Evolutionary conservation across 2,888 invertebrate species (phyloP).

Genomic region (Bugula neritina): DNA sequence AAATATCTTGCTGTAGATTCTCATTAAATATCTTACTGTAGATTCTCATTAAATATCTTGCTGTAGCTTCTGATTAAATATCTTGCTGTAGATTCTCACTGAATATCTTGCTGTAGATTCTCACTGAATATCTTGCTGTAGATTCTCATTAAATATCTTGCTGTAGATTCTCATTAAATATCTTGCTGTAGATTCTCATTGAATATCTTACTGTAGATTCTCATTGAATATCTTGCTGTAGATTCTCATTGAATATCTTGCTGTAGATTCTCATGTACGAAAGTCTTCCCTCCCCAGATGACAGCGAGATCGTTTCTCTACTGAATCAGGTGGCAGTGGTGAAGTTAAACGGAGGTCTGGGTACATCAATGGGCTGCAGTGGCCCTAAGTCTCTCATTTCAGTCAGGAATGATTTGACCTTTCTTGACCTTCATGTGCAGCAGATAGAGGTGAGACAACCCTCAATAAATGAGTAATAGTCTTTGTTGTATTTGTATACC

Average conservation of each 20-base stretch:
- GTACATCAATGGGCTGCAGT: conserved; percentile 54
- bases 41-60: too few species aligned
- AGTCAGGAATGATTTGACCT: conserved; percentile 53
- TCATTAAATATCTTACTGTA: too few species aligned
- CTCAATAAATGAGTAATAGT: neutral
- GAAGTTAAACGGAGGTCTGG: conserved; percentile 54
- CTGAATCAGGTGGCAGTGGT: conserved; percentile 53
- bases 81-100: too few species aligned
- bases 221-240: too few species aligned
- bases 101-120: too few species aligned
- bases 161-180: too few species aligned
- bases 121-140: too few species aligned
- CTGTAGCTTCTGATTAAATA: too few species aligned
- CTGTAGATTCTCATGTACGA: conserved; percentile 32
- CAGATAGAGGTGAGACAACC: conserved; percentile 50
- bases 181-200: too few species aligned
- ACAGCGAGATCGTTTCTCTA: conserved; percentile 31
- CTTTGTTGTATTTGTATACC: neutral
- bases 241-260: neutral
- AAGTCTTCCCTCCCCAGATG: conserved; percentile 29
- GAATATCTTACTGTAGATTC: too few species aligned
- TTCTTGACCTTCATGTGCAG: conserved; percentile 53
- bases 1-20: too few species aligned
- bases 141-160: too few species aligned
- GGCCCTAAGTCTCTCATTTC: conserved; percentile 54